Evolutionary conservation across 1,140 invertebrate genomes (phyloP).

Genomic region (Eubasilissa regina): DNA sequence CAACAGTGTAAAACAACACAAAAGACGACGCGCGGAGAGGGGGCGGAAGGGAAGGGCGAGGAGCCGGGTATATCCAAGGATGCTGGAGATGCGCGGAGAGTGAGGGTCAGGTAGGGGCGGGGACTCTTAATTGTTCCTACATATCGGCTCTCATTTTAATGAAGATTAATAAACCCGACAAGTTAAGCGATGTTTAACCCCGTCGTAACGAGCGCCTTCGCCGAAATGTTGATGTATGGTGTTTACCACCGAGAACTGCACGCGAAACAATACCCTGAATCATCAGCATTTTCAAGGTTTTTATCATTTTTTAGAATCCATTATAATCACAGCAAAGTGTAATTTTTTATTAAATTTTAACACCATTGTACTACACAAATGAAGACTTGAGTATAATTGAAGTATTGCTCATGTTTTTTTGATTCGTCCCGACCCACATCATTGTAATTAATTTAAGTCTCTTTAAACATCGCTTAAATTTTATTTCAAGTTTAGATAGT

Average conservation of each 20-base stretch:
- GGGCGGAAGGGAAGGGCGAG: background rate
- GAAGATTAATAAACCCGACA: constrained; percentile 46
- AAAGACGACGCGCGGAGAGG: constrained; percentile 1
- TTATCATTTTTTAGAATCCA: too few species aligned
- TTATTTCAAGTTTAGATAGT: too few species aligned
- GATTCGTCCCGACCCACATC: too few species aligned
- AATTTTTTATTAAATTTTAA: too few species aligned
- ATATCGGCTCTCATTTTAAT: constrained; percentile 49
- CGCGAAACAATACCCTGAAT: too few species aligned
- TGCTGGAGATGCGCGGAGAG: constrained; percentile 27
- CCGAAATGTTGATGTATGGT: constrained; percentile 37
- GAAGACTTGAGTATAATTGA: too few species aligned
- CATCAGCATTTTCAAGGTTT: too few species aligned
- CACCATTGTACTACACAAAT: too few species aligned
- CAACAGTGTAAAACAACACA: constrained; percentile 18
- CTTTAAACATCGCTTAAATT: too few species aligned
- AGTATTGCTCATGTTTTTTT: too few species aligned
- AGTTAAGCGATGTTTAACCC: constrained; percentile 37
- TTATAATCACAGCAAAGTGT: too few species aligned
- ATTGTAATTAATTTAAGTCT: too few species aligned
- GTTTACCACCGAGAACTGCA: background rate
- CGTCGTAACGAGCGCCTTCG: constrained; percentile 17
- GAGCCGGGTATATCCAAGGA: constrained; percentile 19
- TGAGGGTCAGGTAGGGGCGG: constrained; percentile 38
- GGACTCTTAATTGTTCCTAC: constrained; percentile 40